phyloP scores from a whole-genome alignment of 2,888 invertebrate species.

The Agrochola lota region DNA sequence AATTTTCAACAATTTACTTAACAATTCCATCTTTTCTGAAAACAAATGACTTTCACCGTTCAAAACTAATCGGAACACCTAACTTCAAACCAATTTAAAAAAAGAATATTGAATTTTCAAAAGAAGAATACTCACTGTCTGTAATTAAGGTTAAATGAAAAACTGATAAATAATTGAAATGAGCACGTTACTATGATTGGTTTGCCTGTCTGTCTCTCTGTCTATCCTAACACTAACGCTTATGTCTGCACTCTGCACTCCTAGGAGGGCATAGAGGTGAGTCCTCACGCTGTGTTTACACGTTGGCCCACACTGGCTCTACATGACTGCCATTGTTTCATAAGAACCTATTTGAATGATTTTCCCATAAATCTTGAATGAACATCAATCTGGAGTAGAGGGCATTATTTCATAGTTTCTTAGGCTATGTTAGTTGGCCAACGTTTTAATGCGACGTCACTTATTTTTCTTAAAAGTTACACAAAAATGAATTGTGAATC shows the following conservation, averaged over 20 bases:
- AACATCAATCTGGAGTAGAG: not conserved
- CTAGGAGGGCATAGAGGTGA: constrained; percentile 90
- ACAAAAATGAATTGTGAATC: constrained; percentile 3
- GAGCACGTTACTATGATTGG: constrained; percentile 80
- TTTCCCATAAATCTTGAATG: not conserved
- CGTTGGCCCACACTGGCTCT: constrained; percentile 44
- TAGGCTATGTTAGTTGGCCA: not conserved
- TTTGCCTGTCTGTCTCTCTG: constrained; percentile 85
- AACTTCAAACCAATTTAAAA: not conserved
- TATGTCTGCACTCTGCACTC: constrained; percentile 85
- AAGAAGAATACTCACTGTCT: not conserved
- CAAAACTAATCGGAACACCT: not conserved
- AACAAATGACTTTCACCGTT: not conserved
- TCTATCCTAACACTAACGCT: constrained; percentile 85
- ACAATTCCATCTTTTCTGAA: not conserved
- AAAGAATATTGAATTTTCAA: not conserved
- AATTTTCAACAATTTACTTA: constrained; percentile 1
- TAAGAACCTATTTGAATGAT: not conserved
- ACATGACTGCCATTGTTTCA: not conserved
- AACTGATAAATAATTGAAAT: constrained; percentile 24
- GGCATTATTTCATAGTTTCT: not conserved
- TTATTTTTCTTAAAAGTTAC: constrained; percentile 28
- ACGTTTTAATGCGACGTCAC: constrained; percentile 47
- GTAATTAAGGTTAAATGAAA: not conserved
- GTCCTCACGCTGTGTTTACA: constrained; percentile 72